These are phyloP conservation scores for Chaetodon trifascialis DNA, from an alignment of 2,113 vertebrate genomes.

Conservation along the genomic window DNA sequence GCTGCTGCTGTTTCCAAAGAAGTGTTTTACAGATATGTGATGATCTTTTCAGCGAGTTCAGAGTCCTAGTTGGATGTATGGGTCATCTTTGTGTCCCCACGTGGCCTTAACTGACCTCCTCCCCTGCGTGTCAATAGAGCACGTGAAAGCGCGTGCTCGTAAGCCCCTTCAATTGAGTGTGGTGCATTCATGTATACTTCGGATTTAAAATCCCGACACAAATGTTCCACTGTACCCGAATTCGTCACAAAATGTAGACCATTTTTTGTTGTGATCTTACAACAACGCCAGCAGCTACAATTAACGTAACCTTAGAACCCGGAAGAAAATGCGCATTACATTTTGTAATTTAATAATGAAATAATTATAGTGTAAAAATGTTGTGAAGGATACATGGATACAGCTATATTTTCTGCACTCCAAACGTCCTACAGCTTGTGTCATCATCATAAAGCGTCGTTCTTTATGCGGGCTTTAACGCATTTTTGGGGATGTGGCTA, in stretches of 20 bases:
- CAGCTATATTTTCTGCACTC: background rate
- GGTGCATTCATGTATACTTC: slow-evolving; percentile 26
- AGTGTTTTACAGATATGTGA: no score
- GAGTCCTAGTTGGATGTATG: background rate
- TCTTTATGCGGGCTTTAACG: background rate
- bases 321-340: background rate
- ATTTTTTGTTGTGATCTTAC: background rate
- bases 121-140: background rate
- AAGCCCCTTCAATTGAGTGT: background rate
- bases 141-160: slow-evolving; percentile 8
- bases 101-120: background rate
- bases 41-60: background rate
- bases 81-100: background rate
- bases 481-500: background rate
- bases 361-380: background rate
- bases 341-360: background rate
- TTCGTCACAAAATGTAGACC: background rate
- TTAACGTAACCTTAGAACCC: no score
- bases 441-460: background rate
- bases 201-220: slow-evolving; percentile 7
- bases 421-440: background rate
- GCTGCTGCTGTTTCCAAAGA: background rate
- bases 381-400: no score
- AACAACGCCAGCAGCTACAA: background rate
- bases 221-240: no score